Conservation (phyloP, 2,888 invertebrate species). For the Epicampocera succincta region DNA sequence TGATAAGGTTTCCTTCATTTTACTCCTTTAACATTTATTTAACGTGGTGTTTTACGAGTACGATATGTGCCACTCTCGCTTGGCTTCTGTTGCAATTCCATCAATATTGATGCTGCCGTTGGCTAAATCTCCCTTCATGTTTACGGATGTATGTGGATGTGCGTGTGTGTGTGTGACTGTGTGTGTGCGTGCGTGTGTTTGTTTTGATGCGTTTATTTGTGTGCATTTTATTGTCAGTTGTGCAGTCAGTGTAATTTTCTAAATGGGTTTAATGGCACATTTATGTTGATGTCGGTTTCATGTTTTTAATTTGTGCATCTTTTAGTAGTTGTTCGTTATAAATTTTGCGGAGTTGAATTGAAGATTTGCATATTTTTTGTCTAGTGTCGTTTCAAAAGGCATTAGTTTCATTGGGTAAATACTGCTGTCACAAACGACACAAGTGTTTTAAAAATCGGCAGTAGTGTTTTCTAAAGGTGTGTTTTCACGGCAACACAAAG, state of each 20-base stretch:
- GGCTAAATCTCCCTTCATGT: conserved; percentile 13
- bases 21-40: conserved; percentile 15
- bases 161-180: not conserved
- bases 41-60: not conserved
- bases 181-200: not conserved
- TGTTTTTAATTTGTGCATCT: conserved; percentile 20
- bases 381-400: no score
- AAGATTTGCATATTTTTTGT: no score
- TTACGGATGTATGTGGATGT: not conserved
- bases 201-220: conserved; percentile 1
- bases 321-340: conserved; percentile 12
- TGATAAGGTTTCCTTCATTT: not conserved
- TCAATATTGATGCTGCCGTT: conserved; percentile 34
- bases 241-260: conserved; percentile 43
- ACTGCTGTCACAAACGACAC: no score
- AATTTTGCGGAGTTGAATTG: conserved; percentile 50
- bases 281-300: conserved; percentile 24
- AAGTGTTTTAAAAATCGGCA: no score
- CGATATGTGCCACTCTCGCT: not conserved
- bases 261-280: conserved; percentile 50
- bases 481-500: no score
- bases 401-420: no score
- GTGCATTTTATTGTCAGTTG: conserved; percentile 34
- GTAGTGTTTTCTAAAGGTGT: no score
- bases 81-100: conserved; percentile 13